phyloP scores from a whole-genome alignment of 2,888 invertebrate species.

The Nymphalis urticae region DNA sequence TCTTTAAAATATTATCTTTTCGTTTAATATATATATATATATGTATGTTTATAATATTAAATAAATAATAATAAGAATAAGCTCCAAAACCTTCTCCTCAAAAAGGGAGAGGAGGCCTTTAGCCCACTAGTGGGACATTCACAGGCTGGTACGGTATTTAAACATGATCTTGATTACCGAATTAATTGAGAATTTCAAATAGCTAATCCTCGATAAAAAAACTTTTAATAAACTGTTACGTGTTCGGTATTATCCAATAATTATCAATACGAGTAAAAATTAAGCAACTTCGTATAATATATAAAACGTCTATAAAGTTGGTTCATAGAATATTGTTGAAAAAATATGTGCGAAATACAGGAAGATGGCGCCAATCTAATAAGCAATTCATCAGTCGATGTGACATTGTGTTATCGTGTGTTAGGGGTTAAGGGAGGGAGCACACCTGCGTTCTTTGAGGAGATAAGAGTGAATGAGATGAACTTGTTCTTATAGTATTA shows the following conservation, averaged over 20 bases:
- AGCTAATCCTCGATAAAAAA: conserved; percentile 34
- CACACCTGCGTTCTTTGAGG: conserved; percentile 61
- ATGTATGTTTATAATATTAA: neutral
- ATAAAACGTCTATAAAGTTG: conserved; percentile 31
- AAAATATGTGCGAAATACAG: conserved; percentile 51
- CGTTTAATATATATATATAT: neutral
- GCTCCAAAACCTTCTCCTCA: too few relatives aligned
- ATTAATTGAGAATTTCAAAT: conserved; percentile 21
- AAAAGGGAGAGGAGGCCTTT: too few relatives aligned
- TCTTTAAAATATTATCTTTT: neutral
- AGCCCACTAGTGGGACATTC: too few relatives aligned
- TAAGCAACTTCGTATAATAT: conserved; percentile 52
- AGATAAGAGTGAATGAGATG: conserved; percentile 62
- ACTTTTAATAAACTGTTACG: conserved; percentile 28
- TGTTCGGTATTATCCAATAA: neutral
- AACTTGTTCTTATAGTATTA: conserved; percentile 64
- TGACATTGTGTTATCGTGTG: conserved; percentile 71
- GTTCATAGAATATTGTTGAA: conserved; percentile 13
- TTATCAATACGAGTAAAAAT: conserved; percentile 25
- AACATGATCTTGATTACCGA: conserved; percentile 4
- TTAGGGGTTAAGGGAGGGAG: conserved; percentile 36
- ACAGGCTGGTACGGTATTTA: too few relatives aligned
- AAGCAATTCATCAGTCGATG: conserved; percentile 75
- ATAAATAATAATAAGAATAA: too few relatives aligned
- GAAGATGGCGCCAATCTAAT: conserved; percentile 68